Percentiles rank a stretch among this genome's conserved stretches.
These are phyloP conservation scores for Lamprologus callipterus DNA, from an alignment of 2,113 vertebrate genomes.

Conservation along the genomic window DNA sequence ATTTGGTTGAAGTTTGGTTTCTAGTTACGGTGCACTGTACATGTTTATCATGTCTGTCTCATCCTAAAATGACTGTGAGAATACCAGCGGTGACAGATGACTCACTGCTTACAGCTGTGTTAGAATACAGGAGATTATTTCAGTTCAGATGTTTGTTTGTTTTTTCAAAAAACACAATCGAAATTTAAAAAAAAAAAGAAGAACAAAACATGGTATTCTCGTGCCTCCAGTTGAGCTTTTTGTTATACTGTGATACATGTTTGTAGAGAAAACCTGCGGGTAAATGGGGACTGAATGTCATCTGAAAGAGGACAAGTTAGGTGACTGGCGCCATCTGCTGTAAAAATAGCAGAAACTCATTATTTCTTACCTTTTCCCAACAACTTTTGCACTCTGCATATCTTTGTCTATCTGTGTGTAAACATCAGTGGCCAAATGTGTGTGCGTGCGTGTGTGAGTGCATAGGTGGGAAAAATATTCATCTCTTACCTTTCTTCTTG, in stretches of 20 bases:
- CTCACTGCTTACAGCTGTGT: neutral
- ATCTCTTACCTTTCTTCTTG: neutral
- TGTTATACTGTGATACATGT: neutral
- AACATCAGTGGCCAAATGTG: neutral
- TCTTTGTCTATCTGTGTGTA: neutral
- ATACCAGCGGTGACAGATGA: neutral
- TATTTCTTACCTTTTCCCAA: neutral
- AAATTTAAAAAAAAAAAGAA: fast-evolving
- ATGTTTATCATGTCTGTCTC: neutral
- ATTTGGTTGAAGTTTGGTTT: neutral
- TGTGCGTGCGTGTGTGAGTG: neutral
- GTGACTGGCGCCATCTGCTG: conserved; percentile 49
- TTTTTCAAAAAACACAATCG: neutral
- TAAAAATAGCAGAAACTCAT: neutral
- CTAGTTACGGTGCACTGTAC: neutral
- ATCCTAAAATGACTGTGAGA: neutral
- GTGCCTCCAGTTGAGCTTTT: neutral
- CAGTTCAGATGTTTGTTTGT: neutral
- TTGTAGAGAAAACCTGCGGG: neutral
- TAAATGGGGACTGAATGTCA: neutral
- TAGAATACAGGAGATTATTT: neutral
- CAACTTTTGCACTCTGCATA: neutral
- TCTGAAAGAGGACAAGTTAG: neutral
- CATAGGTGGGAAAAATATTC: neutral
- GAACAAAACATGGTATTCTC: neutral